Base-by-base conservation (phyloP, 2,888 invertebrate genomes). In the Drosophila barbarae region DNA sequence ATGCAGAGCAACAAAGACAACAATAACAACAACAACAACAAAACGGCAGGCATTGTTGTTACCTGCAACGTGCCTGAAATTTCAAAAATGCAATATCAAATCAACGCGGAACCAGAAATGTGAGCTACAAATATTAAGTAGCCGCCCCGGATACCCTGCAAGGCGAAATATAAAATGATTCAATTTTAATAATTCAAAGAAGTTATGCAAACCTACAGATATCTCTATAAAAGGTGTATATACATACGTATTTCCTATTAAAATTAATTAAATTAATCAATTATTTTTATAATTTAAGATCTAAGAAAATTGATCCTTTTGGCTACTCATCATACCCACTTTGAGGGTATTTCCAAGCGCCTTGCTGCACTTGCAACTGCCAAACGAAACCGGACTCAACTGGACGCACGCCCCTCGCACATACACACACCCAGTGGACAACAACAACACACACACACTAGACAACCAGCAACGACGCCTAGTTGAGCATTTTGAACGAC, bases 41-140 rank as follows among this genome's bases (percentile, higher is more conserved):
- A 18, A 30, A 32, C 44, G 46, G 38, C 50, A 70, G 55, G 55
- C 67, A 67, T 54, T 54, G 63, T 53, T 69, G 72, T 63, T 66
- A 76, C 75, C 73, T 80, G 81, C 84, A 80, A 80, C 80, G 80
- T 80, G 80, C 76, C 69, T 80, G 84, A 80, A 80, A 80, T 80
- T 74, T 63, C 9, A 63, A 83, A 80, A 80, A 81, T 81, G 71
- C 73, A 42, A 85, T 83, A 71, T 77, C 69, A 41, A 80, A 70
- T 73, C 73, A 80, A 85, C 68, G 78, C 80, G 85, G 79, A 80
- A 80, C 84, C 59, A 39, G 51, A 57, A 60, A 59, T 32, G 32
- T 18, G 3, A 5, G 15, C 3, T 7, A 7, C 5, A 12, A 15
- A 0, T 30, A n/a, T 2, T 4, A 2, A 5, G 18, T 12, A 30